These are phyloP conservation scores for Bufo bufo DNA, from an alignment of 2,113 vertebrate species.

Conservation along the genomic window DNA sequence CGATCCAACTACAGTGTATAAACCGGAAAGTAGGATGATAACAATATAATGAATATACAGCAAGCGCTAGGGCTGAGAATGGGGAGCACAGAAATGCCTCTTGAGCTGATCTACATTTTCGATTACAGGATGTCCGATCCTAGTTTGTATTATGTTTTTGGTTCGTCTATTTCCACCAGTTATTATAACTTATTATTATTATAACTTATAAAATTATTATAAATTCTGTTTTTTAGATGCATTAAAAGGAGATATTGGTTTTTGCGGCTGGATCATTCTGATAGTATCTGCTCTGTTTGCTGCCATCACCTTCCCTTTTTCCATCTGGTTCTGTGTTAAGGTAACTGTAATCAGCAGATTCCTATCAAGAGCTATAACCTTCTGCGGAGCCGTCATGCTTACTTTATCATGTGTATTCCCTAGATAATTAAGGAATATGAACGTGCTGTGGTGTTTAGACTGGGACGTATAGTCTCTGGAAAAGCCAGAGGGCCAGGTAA, in stretches of 20 bases:
- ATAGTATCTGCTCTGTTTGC: conserved; percentile 76
- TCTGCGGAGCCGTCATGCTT: background rate
- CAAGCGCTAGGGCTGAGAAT: too few species aligned
- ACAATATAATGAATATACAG: too few species aligned
- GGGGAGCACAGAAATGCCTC: too few species aligned
- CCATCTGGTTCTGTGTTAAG: conserved; percentile 86
- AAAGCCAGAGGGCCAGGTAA: conserved; percentile 89
- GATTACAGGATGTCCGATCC: too few species aligned
- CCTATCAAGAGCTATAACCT: background rate
- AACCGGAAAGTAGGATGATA: too few species aligned
- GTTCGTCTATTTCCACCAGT: too few species aligned
- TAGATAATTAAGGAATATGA: conserved; percentile 91
- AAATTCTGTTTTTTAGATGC: conserved; percentile 67
- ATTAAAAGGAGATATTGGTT: conserved; percentile 69
- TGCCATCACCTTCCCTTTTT: conserved; percentile 78
- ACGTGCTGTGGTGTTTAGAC: conserved; percentile 84
- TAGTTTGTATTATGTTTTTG: too few species aligned
- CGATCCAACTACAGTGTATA: too few species aligned
- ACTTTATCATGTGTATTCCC: conserved; percentile 41
- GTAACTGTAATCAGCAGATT: conserved; percentile 66
- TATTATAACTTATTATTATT: too few species aligned
- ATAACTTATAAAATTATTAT: too few species aligned
- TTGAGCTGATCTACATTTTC: too few species aligned
- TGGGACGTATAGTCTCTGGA: conserved; percentile 80
- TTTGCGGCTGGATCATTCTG: conserved; percentile 80